These are phyloP conservation scores for Callorhinus ursinus DNA, from an alignment of 2,113 vertebrate genomes.

Conservation along the genomic window DNA sequence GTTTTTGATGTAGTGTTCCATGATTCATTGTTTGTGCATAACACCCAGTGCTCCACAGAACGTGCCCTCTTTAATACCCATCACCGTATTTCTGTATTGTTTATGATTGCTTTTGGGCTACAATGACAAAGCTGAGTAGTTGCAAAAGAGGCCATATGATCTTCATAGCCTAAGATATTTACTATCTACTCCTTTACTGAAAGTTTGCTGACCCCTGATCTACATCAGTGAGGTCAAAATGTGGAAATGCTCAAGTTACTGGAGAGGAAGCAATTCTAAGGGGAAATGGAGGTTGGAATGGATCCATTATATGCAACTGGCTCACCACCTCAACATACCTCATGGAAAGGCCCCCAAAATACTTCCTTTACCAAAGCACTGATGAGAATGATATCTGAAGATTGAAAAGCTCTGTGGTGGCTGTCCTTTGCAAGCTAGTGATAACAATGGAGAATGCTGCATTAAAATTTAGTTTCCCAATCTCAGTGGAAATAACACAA, in stretches of 20 bases:
- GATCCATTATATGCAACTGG: neutral
- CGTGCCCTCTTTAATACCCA: no score
- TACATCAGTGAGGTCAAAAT: neutral
- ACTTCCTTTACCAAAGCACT: neutral
- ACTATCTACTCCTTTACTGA: neutral
- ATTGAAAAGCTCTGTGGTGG: neutral
- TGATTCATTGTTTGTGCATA: no score
- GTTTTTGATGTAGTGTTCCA: no score
- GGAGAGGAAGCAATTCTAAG: neutral
- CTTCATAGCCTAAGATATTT: neutral
- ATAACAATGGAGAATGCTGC: neutral
- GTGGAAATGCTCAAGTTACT: neutral
- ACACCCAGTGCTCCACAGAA: no score
- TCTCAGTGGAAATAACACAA: conserved; percentile 23
- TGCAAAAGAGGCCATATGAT: neutral
- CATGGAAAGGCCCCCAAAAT: neutral
- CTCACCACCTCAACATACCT: neutral
- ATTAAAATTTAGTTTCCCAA: conserved; percentile 32
- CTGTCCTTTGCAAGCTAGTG: neutral
- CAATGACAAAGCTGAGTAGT: neutral
- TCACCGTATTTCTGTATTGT: neutral
- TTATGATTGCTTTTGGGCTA: neutral
- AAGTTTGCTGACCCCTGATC: neutral
- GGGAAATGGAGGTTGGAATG: neutral
- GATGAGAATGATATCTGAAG: neutral